These are phyloP conservation scores for Lordiphosa andalusiaca DNA, from an alignment of 2,888 invertebrate species.

Conservation along the genomic window DNA sequence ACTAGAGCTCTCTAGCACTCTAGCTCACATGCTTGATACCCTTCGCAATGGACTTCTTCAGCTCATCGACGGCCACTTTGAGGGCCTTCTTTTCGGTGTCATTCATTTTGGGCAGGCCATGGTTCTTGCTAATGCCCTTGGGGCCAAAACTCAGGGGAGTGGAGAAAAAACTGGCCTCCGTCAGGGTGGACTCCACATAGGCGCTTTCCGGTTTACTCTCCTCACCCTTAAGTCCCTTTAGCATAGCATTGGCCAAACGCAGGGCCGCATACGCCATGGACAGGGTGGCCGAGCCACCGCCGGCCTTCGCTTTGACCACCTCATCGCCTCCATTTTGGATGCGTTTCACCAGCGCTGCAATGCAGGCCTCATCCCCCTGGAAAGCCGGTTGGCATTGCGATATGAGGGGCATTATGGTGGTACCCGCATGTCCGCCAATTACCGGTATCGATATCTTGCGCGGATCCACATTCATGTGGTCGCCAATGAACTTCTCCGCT, in stretches of 20 bases:
- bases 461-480: slow-evolving; percentile 91
- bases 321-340: slow-evolving; percentile 99
- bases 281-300: slow-evolving; percentile 96
- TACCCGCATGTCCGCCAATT: slow-evolving; percentile 98
- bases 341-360: slow-evolving; percentile 90
- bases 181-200: slow-evolving; percentile 91
- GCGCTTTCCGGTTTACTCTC: slow-evolving; percentile 92
- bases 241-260: slow-evolving; percentile 89
- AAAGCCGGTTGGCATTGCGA: slow-evolving; percentile 92
- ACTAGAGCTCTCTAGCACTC: too few species aligned
- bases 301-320: slow-evolving; percentile 93
- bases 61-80: slow-evolving; percentile 91
- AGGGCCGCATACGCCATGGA: slow-evolving; percentile 98
- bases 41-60: slow-evolving; percentile 92
- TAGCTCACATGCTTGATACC: slow-evolving; percentile 89
- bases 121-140: slow-evolving; percentile 91
- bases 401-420: slow-evolving; percentile 96
- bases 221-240: slow-evolving; percentile 88
- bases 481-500: slow-evolving; percentile 93
- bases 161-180: slow-evolving; percentile 94
- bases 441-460: slow-evolving; percentile 90
- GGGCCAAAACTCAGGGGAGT: slow-evolving; percentile 90
- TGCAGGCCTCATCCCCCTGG: slow-evolving; percentile 87
- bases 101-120: slow-evolving; percentile 91
- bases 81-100: slow-evolving; percentile 88